A percentile compares a stretch with the other conserved stretches of the same genome.
Conservation (phyloP, 37 sponge, comb jelly and placozoan species). For the Aphrocallistes beatrix region DNA sequence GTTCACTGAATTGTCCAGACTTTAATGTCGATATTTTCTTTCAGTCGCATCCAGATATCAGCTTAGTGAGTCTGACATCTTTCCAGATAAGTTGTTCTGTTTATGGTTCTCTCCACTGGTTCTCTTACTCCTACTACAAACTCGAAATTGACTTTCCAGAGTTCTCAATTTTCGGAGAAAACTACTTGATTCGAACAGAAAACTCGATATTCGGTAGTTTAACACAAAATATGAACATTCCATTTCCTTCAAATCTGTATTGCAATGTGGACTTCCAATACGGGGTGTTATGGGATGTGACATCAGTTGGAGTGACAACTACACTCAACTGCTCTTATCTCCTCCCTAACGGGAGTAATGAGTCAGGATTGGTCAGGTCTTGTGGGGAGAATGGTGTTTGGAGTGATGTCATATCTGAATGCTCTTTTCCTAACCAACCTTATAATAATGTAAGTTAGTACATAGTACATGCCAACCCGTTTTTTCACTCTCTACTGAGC, state of each 20-base stretch:
- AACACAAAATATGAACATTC: not conserved
- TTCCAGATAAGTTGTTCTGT: too few relatives aligned
- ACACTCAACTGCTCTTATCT: not conserved
- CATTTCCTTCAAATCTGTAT: not conserved
- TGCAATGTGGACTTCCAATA: not conserved
- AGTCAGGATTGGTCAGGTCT: not conserved
- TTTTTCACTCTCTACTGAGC: too few relatives aligned
- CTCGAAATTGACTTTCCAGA: not conserved
- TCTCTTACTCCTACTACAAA: not conserved
- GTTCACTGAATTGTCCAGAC: not conserved
- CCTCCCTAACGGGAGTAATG: not conserved
- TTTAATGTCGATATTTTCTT: not conserved
- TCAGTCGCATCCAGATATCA: not conserved
- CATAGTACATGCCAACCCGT: too few relatives aligned
- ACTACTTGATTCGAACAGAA: not conserved
- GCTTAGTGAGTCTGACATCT: too few relatives aligned
- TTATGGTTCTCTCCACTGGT: not conserved
- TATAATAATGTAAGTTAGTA: too few relatives aligned
- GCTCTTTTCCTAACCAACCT: not conserved
- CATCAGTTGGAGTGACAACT: not conserved
- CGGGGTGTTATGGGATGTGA: not conserved
- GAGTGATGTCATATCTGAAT: not conserved
- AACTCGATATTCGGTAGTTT: not conserved
- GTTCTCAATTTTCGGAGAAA: not conserved
- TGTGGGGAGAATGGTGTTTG: not conserved